Evolutionary conservation across 2,888 invertebrate genomes (phyloP), one percentile per base, ranked within the genome.

Genomic region (Perithous albicinctus): DNA sequence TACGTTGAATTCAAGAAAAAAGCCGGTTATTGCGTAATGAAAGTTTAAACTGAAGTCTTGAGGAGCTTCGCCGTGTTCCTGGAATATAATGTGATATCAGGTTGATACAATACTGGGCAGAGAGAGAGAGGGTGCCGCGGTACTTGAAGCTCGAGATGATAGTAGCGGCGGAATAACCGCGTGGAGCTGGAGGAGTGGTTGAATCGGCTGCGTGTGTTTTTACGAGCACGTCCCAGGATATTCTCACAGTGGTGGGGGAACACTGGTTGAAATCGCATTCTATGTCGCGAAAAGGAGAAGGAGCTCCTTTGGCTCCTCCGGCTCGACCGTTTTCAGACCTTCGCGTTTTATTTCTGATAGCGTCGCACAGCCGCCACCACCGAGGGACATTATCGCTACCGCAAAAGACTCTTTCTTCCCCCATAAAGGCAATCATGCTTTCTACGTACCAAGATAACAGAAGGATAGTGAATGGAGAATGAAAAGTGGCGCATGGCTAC

Each of bases 371-470:
- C 85, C 89, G 88, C 86, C 83, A 59, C 63, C 85, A 84, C 86
- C 87, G 85, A 87, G 88, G 90, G 91, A 92, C 92, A 93, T 92
- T 92, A 93, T 93, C 92, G 91, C 91, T 85, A 88, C 89, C 88
- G 90, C 92, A 91, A 92, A 93, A 91, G 92, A 92, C 92, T 91
- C 91, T 92, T 92, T 93, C 92, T 92, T 92, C 92, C 92, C 92
- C 92, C 91, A 92, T 92, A 92, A 92, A 92, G 91, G 92, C 92
- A 93, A 93, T 92, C 92, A 92, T 90, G 92, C 91, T 91, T 91
- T 92, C 91, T 90, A 89, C 91, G 89, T 84, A 86, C 88, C 88
- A 88, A 92, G 92, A 93, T 93, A 93, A 92, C 92, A 89, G 85
- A 85, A 88, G 88, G 89, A 90, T 89, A 90, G 88, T 89, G 89